These are phyloP conservation scores for Macrosteles quadrilineatus DNA, from an alignment of 1,140 invertebrate genomes.

Conservation along the genomic window DNA sequence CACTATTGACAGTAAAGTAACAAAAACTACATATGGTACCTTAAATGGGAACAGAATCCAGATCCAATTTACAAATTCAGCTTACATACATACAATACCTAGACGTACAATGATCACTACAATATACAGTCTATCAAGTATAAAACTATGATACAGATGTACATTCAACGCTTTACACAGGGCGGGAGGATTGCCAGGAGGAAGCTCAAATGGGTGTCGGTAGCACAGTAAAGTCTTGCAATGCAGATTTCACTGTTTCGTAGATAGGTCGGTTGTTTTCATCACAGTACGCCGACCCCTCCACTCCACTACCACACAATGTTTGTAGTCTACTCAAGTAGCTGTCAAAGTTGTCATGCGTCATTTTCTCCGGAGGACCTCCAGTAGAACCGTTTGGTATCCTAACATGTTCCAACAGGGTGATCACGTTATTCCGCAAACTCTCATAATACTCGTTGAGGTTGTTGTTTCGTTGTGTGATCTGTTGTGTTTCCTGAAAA, in stretches of 20 bases:
- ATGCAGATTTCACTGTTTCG: conserved; percentile 84
- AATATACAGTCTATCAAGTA: conserved; percentile 15
- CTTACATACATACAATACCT: conserved; percentile 23
- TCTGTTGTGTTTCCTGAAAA: conserved; percentile 62
- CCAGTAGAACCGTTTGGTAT: conserved; percentile 60
- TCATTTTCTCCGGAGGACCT: conserved; percentile 55
- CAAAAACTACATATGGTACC: background rate
- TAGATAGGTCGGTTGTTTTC: conserved; percentile 76
- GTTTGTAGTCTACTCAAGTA: conserved; percentile 91
- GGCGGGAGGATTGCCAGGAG: background rate
- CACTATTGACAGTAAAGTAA: conserved; percentile 16
- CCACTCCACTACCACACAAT: conserved; percentile 70
- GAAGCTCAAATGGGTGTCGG: conserved; percentile 82
- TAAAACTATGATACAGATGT: conserved; percentile 28
- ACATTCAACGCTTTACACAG: background rate
- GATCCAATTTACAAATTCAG: conserved; percentile 6
- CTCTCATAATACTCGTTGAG: conserved; percentile 91
- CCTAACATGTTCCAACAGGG: conserved; percentile 83
- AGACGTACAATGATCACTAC: background rate
- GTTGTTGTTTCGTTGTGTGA: conserved; percentile 74
- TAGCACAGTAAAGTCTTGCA: conserved; percentile 88
- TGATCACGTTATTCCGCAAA: conserved; percentile 90
- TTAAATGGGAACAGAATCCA: background rate
- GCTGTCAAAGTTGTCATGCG: conserved; percentile 87
- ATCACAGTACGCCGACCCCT: conserved; percentile 75